These are phyloP conservation scores for Ctenopoma multispine DNA, from an alignment of 2,797 vertebrate genomes.

Conservation along the genomic window DNA sequence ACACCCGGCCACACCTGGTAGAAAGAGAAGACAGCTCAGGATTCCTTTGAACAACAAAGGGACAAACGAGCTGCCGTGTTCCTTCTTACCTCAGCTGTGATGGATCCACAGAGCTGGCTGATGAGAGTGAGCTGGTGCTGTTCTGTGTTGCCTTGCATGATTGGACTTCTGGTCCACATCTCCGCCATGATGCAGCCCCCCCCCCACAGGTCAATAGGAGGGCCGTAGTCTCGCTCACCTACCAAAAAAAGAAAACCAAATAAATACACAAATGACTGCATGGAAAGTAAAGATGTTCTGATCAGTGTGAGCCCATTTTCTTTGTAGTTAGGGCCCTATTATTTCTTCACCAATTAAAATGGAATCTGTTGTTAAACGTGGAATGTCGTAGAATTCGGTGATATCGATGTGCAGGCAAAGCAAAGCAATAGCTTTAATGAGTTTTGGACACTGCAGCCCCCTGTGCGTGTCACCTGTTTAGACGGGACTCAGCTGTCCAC, in stretches of 20 bases:
- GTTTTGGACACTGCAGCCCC: too few species aligned
- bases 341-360: too few species aligned
- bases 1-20: slow-evolving; percentile 93
- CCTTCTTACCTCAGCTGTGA: slow-evolving; percentile 90
- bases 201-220: slow-evolving; percentile 98
- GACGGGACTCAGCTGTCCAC: too few species aligned
- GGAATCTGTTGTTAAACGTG: too few species aligned
- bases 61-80: not conserved
- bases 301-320: too few species aligned
- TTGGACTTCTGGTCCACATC: slow-evolving; percentile 99
- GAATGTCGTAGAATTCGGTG: too few species aligned
- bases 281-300: not conserved
- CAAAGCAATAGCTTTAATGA: too few species aligned
- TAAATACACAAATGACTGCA: not conserved
- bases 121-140: slow-evolving; percentile 98
- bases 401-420: too few species aligned
- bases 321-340: too few species aligned
- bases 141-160: slow-evolving; percentile 99
- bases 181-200: slow-evolving; percentile 99
- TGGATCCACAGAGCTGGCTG: slow-evolving; percentile 98
- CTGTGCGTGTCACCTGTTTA: too few species aligned
- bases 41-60: not conserved
- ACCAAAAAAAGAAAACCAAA: not conserved
- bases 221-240: slow-evolving; percentile 98
- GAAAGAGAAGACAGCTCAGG: not conserved